A percentile compares a stretch with the other conserved stretches of the same genome.
Evolutionary conservation across 2,797 vertebrate species (phyloP).

Genomic region (Poecilia wingei): DNA sequence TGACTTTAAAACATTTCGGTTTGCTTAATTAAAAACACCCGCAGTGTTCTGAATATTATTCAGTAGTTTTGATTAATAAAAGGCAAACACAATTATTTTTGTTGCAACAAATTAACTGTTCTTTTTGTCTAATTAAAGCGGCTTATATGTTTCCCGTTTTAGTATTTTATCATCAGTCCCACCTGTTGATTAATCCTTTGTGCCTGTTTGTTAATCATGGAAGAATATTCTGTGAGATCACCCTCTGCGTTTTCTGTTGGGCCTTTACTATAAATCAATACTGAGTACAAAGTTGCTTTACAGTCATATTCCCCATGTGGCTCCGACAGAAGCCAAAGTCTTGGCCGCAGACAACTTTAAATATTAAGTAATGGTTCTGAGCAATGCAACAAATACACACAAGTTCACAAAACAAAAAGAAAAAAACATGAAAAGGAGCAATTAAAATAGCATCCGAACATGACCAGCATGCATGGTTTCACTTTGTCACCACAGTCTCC

Average conservation of each 20-base stretch:
- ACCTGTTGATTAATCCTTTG: slow-evolving; percentile 68
- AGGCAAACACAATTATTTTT: slow-evolving; percentile 25
- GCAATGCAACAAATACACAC: slow-evolving; percentile 78
- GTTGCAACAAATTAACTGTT: neutral
- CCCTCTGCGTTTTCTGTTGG: slow-evolving; percentile 13
- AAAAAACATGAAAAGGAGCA: neutral
- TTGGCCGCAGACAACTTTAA: neutral
- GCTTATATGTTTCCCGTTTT: slow-evolving; percentile 20
- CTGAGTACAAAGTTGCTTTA: slow-evolving; percentile 34
- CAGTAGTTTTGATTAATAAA: slow-evolving; percentile 33
- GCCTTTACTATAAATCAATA: slow-evolving; percentile 39
- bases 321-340: slow-evolving; percentile 38
- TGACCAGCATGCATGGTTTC: slow-evolving; percentile 94
- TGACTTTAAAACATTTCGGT: slow-evolving; percentile 83
- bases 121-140: slow-evolving; percentile 39
- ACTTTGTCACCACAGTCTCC: slow-evolving; percentile 68
- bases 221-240: slow-evolving; percentile 8
- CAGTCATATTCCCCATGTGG: slow-evolving; percentile 55
- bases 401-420: slow-evolving; percentile 82
- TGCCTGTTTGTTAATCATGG: slow-evolving; percentile 13
- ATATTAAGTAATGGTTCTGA: slow-evolving; percentile 84
- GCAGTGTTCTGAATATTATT: slow-evolving; percentile 23
- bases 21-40: slow-evolving; percentile 33
- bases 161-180: slow-evolving; percentile 37
- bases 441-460: slow-evolving; percentile 81